Percentiles rank a stretch among this genome's conserved stretches.
These are phyloP conservation scores for Eulithis prunata DNA, from an alignment of 2,888 invertebrate species.

Conservation along the genomic window DNA sequence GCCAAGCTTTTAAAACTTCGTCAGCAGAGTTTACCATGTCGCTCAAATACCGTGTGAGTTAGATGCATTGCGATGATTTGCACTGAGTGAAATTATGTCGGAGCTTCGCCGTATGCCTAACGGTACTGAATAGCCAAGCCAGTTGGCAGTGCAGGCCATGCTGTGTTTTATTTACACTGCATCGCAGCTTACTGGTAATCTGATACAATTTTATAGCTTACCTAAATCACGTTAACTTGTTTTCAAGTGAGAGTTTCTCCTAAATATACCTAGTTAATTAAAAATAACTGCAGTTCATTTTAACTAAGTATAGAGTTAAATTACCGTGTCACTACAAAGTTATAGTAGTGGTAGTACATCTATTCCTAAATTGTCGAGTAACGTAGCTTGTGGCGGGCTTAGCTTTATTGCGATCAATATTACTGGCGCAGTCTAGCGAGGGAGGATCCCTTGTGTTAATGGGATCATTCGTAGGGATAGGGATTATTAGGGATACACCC, in stretches of 20 bases:
- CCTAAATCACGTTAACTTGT: slow-evolving; percentile 21
- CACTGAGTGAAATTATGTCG: slow-evolving; percentile 64
- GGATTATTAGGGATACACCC: slow-evolving; percentile 50
- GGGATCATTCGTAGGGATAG: slow-evolving; percentile 67
- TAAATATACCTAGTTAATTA: not conserved
- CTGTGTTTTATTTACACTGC: slow-evolving; percentile 65
- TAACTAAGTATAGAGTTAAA: not conserved
- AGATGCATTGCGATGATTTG: slow-evolving; percentile 57
- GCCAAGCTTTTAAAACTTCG: not conserved
- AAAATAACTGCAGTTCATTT: not conserved
- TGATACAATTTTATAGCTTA: slow-evolving; percentile 48
- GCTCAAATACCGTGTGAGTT: slow-evolving; percentile 22
- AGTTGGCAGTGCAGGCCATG: slow-evolving; percentile 59
- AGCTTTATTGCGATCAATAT: slow-evolving; percentile 60
- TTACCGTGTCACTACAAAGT: slow-evolving; percentile 5
- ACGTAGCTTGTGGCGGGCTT: slow-evolving; percentile 33
- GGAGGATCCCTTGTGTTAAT: slow-evolving; percentile 65
- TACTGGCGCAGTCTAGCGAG: slow-evolving; percentile 58
- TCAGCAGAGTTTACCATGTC: not conserved
- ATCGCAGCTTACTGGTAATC: slow-evolving; percentile 55
- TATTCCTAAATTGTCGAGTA: slow-evolving; percentile 28
- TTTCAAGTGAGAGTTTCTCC: slow-evolving; percentile 7
- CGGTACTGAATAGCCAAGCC: slow-evolving; percentile 66
- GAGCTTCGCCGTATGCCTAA: slow-evolving; percentile 64
- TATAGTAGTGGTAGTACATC: not conserved